Evolutionary conservation across 2,888 invertebrate genomes (phyloP).

Genomic region (Malthinus seriepunctatus): DNA sequence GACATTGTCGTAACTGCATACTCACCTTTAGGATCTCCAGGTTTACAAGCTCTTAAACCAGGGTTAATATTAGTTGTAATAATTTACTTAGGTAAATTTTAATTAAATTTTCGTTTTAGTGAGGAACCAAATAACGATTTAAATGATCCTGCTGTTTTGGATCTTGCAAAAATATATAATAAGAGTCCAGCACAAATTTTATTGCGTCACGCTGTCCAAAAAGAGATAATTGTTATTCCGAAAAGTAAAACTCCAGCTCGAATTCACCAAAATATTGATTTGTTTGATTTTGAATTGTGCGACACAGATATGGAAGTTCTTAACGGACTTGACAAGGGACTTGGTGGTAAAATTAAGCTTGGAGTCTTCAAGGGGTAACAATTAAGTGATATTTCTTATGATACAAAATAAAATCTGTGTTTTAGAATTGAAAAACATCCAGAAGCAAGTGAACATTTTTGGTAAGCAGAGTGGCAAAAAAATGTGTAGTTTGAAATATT

Average conservation of each 20-base stretch:
- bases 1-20: slow-evolving; percentile 76
- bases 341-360: slow-evolving; percentile 60
- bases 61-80: slow-evolving; percentile 48
- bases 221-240: slow-evolving; percentile 75
- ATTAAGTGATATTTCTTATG: no score
- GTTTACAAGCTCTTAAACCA: slow-evolving; percentile 61
- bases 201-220: slow-evolving; percentile 72
- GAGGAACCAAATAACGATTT: slow-evolving; percentile 68
- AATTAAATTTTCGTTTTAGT: slow-evolving; percentile 48
- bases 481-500: no score
- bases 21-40: slow-evolving; percentile 77
- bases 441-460: no score
- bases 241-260: slow-evolving; percentile 78
- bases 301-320: slow-evolving; percentile 65
- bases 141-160: slow-evolving; percentile 60
- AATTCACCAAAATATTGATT: slow-evolving; percentile 73
- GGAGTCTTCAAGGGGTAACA: no score
- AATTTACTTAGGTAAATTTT: not conserved
- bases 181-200: slow-evolving; percentile 77
- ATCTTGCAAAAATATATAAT: slow-evolving; percentile 56
- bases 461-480: no score
- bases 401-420: no score
- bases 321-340: slow-evolving; percentile 65
- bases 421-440: no score
- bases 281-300: slow-evolving; percentile 73